Evolutionary conservation across 2,888 invertebrate genomes (phyloP).

Genomic region (Linnaemya vulpina): DNA sequence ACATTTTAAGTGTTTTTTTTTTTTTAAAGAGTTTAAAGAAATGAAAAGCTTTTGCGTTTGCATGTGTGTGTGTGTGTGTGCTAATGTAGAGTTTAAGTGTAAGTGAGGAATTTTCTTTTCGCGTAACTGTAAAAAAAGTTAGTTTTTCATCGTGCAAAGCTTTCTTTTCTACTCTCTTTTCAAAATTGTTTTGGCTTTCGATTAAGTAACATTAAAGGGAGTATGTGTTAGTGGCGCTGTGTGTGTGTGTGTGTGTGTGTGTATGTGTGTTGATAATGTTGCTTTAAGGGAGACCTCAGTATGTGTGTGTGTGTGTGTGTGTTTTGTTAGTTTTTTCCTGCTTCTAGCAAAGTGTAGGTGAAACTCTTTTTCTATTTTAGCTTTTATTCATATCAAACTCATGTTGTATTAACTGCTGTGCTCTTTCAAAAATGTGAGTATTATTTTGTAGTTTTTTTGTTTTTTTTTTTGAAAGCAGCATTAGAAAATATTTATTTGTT

Average conservation of each 20-base stretch:
- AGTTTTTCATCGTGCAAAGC: constrained; percentile 31
- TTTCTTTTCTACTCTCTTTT: constrained; percentile 37
- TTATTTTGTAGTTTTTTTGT: constrained; percentile 14
- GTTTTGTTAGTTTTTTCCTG: constrained; percentile 27
- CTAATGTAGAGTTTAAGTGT: constrained; percentile 22
- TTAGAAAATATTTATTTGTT: constrained; percentile 37
- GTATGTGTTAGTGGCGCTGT: neutral
- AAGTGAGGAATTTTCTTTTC: constrained; percentile 55
- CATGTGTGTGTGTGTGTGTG: neutral
- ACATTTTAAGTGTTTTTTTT: neutral
- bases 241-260: constrained; percentile 33
- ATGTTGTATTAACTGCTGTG: constrained; percentile 14
- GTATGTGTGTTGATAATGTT: constrained; percentile 1
- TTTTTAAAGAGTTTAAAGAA: constrained; percentile 20
- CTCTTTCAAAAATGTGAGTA: constrained; percentile 37
- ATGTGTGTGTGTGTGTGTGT: constrained; percentile 51
- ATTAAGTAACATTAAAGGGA: constrained; percentile 41
- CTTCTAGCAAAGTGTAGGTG: constrained; percentile 51
- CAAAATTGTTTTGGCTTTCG: constrained; percentile 23
- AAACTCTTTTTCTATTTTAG: constrained; percentile 44
- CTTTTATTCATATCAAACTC: neutral
- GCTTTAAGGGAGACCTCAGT: constrained; percentile 37
- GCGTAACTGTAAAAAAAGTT: constrained; percentile 49
- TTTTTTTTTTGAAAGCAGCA: constrained; percentile 50
- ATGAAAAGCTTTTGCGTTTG: constrained; percentile 22